Base-by-base conservation (phyloP, 2,888 invertebrate species). In the Lutraria lutraria region DNA sequence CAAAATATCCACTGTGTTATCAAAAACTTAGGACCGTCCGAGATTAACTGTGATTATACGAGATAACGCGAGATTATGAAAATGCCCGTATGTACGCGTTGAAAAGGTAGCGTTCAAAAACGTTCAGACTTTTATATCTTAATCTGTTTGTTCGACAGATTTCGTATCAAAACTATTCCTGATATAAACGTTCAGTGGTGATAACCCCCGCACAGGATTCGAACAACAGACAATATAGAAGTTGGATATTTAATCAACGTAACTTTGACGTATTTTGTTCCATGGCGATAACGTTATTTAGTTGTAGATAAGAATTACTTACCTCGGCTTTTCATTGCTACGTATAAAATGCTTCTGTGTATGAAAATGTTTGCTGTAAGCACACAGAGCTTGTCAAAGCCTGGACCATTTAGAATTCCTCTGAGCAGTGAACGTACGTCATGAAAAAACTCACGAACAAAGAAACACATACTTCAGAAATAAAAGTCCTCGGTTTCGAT, bases 131-230 rank as follows among this genome's bases (percentile, higher is more conserved):
- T 81, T 86, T 63, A 53, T 88, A 91, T 91, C 91, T 89, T 88
- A 91, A 91, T 91, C 91, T 91, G 89, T 91, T 91, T 91, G 91
- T 91, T 89, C 89, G 82, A 56, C 83, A 19, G 91, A 91, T 89
- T 89, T 29, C 79, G 15, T 89, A 91, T 91, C 91, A 79, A 76
- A 82, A 82, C 82, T 84, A 89, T 88, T 84, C 86, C 81, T 86
- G 91, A 89, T 91, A 84, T 76, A 83, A 34, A 85, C 80, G 83
- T 76, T 68, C 53, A 79, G 52, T 16, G 4, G 16, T 21, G 90
- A 90, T 90, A 90, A 90, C 90, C 89, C 80, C n/a, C 0, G 56
- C n/a, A 85, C 56, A 29, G 16, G 31, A 31, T 31, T 34, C 29
- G 76, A 16, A 76, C 76, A 84, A 84, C 76, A 85, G 43, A 10